A percentile compares a stretch with the other conserved stretches of the same genome.
These are phyloP conservation scores for Zoanthus sociatus DNA, from an alignment of 92 coral and sea anemone species.

Conservation along the genomic window DNA sequence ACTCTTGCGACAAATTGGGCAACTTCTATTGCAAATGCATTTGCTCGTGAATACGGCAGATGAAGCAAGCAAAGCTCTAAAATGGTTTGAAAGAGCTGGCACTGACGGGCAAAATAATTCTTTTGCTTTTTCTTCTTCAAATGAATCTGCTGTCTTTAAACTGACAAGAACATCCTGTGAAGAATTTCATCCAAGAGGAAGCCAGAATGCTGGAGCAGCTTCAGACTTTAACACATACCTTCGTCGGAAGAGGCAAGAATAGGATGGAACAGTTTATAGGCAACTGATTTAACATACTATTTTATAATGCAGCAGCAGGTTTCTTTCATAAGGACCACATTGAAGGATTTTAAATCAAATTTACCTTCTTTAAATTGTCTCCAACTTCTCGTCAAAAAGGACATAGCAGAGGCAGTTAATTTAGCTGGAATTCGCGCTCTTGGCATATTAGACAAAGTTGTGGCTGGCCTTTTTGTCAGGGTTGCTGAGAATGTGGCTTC, in stretches of 20 bases:
- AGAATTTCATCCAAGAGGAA: constrained; percentile 56
- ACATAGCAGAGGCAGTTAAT: constrained; percentile 47
- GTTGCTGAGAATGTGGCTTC: constrained; percentile 52
- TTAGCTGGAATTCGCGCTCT: constrained; percentile 54
- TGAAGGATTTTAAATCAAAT: constrained; percentile 36
- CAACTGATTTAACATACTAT: constrained; percentile 38
- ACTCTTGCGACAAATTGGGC: constrained; percentile 41
- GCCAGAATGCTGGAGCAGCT: constrained; percentile 55
- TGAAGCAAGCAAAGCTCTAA: constrained; percentile 50
- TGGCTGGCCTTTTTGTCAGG: constrained; percentile 57
- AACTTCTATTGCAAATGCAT: constrained; percentile 53
- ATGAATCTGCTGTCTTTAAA: constrained; percentile 44
- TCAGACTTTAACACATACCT: constrained; percentile 30
- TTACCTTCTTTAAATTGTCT: constrained; percentile 52
- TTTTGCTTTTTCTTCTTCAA: constrained; percentile 45
- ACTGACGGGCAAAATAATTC: constrained; percentile 54
- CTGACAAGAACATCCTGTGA: constrained; percentile 59
- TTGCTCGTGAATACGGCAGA: constrained; percentile 50
- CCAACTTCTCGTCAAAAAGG: constrained; percentile 37
- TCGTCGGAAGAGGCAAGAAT: constrained; percentile 17
- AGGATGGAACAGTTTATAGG: constrained; percentile 52
- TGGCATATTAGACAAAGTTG: constrained; percentile 54
- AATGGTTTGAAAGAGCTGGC: constrained; percentile 50
- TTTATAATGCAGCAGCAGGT: constrained; percentile 46
- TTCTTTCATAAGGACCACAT: constrained; percentile 45